Base-by-base conservation (phyloP, 2,888 invertebrate genomes). In the Athetis lepigone region DNA sequence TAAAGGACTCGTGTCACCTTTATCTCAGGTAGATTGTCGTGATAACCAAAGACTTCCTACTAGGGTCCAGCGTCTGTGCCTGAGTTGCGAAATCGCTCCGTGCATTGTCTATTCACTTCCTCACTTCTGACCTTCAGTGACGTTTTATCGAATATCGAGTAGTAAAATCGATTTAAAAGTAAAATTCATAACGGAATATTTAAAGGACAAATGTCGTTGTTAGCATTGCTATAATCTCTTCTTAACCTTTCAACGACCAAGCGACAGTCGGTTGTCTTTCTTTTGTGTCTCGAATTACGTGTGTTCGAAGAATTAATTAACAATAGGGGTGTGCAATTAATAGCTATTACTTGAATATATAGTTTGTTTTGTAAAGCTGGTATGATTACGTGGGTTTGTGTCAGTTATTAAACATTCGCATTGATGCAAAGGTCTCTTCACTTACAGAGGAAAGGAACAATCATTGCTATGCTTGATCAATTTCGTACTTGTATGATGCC, bases 41-140 rank as follows among this genome's bases (percentile, higher is more conserved):
- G 86, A 88, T 88, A 89, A 88, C 85, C 79, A 81, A 78, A 78
- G 78, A 88, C 90, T 93, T 93, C 93, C 91, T 92, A 80, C 85
- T 88, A 83, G 70, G 45, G 61, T 21, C 47, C 2, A 3, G 27
- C 66, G 84, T 69, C 80, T 84, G 81, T 86, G 86, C 80, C 75
- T 78, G 82, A 73, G 81, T 89, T 88, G 85, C 83, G 81, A 88
- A 88, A 88, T 74, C 70, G 70, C 70, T 57, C 59, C 37, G 65
- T 73, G 66, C 63, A 71, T 78, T 80, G 78, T 78, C 70, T 75
- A 71, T 73, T 46, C 72, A 77, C 75, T 79, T 79, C 78, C 78
- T 80, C 58, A 46, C 68, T 50, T 23, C 18, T 46, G 60, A 56
- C 78, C 80, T 77, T 79, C 40, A 63, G 51, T 71, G 65, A 68